phyloP scores from a whole-genome alignment of 2,797 vertebrate species.

The Neosilurus mollespiculum region DNA sequence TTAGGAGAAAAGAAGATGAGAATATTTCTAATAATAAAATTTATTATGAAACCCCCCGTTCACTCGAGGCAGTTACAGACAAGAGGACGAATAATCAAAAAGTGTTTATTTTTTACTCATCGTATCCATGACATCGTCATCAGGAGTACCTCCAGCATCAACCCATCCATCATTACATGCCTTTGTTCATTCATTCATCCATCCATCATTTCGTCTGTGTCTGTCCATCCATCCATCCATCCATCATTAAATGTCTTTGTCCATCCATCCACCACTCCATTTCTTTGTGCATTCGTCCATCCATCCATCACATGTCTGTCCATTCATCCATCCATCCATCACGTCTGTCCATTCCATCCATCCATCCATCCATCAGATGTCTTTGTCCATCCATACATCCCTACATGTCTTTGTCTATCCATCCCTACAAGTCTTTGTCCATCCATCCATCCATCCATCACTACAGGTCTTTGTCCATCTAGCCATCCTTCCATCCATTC shows the following conservation, averaged over 20 bases:
- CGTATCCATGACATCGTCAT: neutral
- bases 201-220: neutral
- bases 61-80: neutral
- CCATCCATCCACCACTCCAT: no score
- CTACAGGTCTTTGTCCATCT: neutral
- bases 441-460: neutral
- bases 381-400: neutral
- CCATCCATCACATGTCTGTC: neutral
- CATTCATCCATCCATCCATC: neutral
- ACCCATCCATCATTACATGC: no score
- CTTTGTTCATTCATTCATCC: neutral
- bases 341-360: neutral
- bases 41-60: neutral
- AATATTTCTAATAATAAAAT: neutral
- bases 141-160: neutral
- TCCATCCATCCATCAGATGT: neutral
- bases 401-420: neutral
- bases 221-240: no score
- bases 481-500: neutral
- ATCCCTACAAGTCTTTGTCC: no score
- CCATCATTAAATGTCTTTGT: no score
- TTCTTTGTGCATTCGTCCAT: no score
- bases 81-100: neutral
- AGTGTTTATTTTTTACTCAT: neutral
- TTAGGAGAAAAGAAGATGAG: neutral